Percentiles rank a stretch among this genome's conserved stretches.
Evolutionary conservation across 2,797 vertebrate species (phyloP).

Genomic region (Eutrigla gurnardus): DNA sequence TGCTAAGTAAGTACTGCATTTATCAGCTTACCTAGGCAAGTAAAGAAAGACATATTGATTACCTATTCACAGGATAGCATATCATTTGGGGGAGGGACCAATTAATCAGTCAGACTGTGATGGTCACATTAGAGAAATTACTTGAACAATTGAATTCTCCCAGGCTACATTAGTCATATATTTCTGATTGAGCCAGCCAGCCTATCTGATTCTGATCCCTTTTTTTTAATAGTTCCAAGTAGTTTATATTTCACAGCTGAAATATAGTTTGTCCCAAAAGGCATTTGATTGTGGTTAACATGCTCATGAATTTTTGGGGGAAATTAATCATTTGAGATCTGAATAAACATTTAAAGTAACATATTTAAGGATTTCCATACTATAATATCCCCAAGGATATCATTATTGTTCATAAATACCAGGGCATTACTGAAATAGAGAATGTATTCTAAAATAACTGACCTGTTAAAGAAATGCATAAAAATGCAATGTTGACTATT

Average conservation of each 20-base stretch:
- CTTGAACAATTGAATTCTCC: slow-evolving; percentile 13
- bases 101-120: slow-evolving; percentile 22
- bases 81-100: slow-evolving; percentile 2
- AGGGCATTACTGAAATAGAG: neutral
- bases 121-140: slow-evolving; percentile 22
- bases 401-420: neutral
- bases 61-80: slow-evolving; percentile 1
- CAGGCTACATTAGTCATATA: neutral
- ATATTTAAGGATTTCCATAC: neutral
- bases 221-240: neutral
- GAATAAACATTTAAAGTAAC: neutral
- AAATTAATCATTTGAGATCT: neutral
- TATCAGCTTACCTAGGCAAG: slow-evolving; percentile 27
- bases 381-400: neutral
- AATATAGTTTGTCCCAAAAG: neutral
- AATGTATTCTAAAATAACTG: neutral
- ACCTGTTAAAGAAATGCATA: neutral
- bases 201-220: neutral
- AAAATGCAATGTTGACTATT: neutral
- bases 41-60: slow-evolving; percentile 46
- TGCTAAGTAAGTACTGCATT: slow-evolving; percentile 23
- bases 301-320: neutral
- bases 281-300: neutral
- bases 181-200: neutral
- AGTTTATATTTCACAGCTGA: neutral